phyloP scores from a whole-genome alignment of 1,140 invertebrate genomes.

The Sycophaga agraensis region DNA sequence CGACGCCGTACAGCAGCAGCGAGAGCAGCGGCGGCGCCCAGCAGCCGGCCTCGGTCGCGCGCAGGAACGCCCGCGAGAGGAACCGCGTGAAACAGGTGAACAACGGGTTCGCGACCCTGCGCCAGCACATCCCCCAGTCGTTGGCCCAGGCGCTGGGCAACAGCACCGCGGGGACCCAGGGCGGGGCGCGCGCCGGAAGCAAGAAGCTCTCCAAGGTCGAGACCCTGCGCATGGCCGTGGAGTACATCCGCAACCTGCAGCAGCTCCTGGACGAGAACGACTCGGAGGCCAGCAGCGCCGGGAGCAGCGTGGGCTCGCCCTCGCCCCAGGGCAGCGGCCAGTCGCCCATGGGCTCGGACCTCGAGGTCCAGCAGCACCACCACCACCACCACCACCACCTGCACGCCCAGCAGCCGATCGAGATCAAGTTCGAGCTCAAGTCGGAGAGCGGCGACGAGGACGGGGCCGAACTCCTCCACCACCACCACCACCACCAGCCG shows the following conservation, averaged over 20 bases:
- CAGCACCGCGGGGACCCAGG: constrained; percentile 54
- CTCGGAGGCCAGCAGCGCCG: constrained; percentile 34
- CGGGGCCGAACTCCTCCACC: constrained; percentile 28
- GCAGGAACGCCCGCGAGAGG: constrained; percentile 88
- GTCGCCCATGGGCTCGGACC: background rate
- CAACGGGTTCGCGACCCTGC: constrained; percentile 85
- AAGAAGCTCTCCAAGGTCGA: constrained; percentile 96
- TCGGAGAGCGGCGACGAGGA: constrained; percentile 34
- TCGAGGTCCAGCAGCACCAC: background rate
- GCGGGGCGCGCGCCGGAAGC: constrained; percentile 64
- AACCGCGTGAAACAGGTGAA: constrained; percentile 96
- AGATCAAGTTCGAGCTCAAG: constrained; percentile 30
- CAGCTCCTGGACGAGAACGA: constrained; percentile 76
- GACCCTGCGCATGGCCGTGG: constrained; percentile 88
- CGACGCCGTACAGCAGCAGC: constrained; percentile 35
- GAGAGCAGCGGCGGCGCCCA: constrained; percentile 45
- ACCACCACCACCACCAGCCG: constrained; percentile 19
- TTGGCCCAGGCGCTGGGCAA: constrained; percentile 68
- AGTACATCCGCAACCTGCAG: constrained; percentile 89
- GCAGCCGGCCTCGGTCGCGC: constrained; percentile 81
- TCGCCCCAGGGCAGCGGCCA: constrained; percentile 35
- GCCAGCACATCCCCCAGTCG: constrained; percentile 82
- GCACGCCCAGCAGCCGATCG: background rate
- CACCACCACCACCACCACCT: constrained; percentile 10
- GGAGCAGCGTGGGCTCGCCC: constrained; percentile 33